phyloP scores from a whole-genome alignment of 2,113 vertebrate species.

The Chaetodon trifascialis region DNA sequence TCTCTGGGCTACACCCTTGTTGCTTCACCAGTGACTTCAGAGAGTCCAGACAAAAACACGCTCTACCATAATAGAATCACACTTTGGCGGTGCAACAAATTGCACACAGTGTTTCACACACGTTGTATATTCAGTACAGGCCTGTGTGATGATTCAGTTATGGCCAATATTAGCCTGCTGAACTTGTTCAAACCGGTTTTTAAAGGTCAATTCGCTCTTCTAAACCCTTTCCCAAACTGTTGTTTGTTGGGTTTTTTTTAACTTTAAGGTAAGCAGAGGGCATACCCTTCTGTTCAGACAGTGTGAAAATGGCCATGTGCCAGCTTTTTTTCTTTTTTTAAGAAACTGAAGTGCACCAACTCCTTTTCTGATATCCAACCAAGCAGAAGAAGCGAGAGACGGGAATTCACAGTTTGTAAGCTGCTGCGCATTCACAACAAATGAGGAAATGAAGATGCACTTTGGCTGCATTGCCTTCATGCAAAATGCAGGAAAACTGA shows the following conservation, averaged over 20 bases:
- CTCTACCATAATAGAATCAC: slow-evolving; percentile 13
- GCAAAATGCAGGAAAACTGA: neutral
- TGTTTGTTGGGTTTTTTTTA: neutral
- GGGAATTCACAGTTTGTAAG: neutral
- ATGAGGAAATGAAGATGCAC: neutral
- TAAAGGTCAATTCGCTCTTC: neutral
- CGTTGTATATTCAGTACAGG: neutral
- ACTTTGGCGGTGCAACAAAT: neutral
- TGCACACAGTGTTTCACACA: neutral
- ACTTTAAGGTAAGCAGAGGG: neutral
- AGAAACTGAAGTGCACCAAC: neutral
- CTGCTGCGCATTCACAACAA: neutral
- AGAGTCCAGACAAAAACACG: slow-evolving; percentile 31
- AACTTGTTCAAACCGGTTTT: neutral
- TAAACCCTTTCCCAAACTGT: neutral
- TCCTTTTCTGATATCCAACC: too few species aligned
- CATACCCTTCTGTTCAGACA: neutral
- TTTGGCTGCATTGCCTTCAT: too few species aligned
- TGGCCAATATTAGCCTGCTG: neutral
- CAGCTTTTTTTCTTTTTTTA: neutral
- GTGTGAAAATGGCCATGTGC: neutral
- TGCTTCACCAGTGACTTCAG: slow-evolving; percentile 45
- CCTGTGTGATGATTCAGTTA: neutral
- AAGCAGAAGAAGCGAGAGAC: neutral
- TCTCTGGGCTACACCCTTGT: slow-evolving; percentile 57